Evolutionary conservation across 2,797 vertebrate species (phyloP).

Genomic region (Periparus ater): DNA sequence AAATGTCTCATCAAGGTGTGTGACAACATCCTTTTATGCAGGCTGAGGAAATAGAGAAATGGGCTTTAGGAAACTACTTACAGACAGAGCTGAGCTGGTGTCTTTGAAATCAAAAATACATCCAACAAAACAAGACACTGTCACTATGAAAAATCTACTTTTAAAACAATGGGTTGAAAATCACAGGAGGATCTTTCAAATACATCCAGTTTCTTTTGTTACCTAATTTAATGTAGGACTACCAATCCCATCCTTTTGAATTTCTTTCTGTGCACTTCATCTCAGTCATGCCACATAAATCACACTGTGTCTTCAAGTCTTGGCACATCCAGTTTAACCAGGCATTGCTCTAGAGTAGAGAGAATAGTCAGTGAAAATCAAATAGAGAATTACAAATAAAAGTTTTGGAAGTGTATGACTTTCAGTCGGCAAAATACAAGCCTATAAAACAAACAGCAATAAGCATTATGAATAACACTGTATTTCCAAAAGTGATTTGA

Average conservation of each 20-base stretch:
- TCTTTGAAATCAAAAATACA: not conserved
- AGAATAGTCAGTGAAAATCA: not conserved
- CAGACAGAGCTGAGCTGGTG: not conserved
- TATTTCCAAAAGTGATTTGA: not conserved
- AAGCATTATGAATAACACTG: not conserved
- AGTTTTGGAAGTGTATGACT: not conserved
- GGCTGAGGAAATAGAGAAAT: not conserved
- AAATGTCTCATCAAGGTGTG: not conserved
- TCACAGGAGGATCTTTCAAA: not conserved
- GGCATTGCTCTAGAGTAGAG: constrained; percentile 56
- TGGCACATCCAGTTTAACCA: constrained; percentile 73
- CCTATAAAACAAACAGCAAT: not conserved
- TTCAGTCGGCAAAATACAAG: not conserved
- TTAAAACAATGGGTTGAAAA: not conserved
- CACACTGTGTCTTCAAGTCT: constrained; percentile 78
- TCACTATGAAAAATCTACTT: not conserved
- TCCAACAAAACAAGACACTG: not conserved
- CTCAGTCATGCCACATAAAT: constrained; percentile 81
- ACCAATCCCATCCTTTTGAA: constrained; percentile 69
- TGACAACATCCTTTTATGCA: not conserved
- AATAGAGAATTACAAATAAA: not conserved
- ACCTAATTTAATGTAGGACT: constrained; percentile 53
- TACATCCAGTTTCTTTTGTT: not conserved
- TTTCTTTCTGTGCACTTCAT: constrained; percentile 74
- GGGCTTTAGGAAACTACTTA: not conserved